Conservation (phyloP, 2,888 invertebrate species). For the Gortyna flavago region DNA sequence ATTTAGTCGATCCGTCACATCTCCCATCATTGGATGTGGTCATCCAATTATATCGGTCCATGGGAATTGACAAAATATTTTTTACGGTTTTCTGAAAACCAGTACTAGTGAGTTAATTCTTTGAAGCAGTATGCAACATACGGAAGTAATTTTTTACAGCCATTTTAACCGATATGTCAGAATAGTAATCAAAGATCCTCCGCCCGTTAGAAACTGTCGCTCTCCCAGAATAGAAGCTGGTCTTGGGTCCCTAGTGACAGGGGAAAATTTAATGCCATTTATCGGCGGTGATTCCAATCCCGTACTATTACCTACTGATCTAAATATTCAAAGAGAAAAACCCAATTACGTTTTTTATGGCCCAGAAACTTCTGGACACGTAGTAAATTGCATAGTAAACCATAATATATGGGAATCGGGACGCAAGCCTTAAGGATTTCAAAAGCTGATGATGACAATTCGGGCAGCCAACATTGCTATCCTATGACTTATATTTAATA, state of each 20-base stretch:
- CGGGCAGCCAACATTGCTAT: neutral
- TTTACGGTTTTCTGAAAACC: neutral
- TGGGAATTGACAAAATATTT: neutral
- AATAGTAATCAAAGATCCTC: neutral
- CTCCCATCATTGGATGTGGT: neutral
- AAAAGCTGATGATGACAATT: neutral
- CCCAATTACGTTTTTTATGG: slow-evolving; percentile 47
- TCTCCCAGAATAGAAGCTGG: slow-evolving; percentile 1
- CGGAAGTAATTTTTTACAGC: neutral
- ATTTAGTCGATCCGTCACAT: neutral
- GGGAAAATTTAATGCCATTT: slow-evolving; percentile 49
- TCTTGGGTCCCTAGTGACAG: slow-evolving; percentile 35
- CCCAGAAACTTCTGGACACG: slow-evolving; percentile 27
- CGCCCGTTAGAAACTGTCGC: slow-evolving; percentile 15
- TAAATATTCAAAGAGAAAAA: slow-evolving; percentile 47
- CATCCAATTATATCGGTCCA: neutral
- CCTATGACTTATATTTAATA: neutral
- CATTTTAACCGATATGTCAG: slow-evolving; percentile 6
- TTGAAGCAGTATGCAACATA: neutral
- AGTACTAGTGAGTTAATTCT: neutral
- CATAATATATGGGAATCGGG: slow-evolving; percentile 2
- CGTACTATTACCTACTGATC: slow-evolving; percentile 28
- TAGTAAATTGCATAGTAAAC: slow-evolving; percentile 27
- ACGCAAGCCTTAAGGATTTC: neutral
- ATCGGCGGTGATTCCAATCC: slow-evolving; percentile 40